Base-by-base conservation (phyloP, 2,797 vertebrate species). In the Siniperca undulata region DNA sequence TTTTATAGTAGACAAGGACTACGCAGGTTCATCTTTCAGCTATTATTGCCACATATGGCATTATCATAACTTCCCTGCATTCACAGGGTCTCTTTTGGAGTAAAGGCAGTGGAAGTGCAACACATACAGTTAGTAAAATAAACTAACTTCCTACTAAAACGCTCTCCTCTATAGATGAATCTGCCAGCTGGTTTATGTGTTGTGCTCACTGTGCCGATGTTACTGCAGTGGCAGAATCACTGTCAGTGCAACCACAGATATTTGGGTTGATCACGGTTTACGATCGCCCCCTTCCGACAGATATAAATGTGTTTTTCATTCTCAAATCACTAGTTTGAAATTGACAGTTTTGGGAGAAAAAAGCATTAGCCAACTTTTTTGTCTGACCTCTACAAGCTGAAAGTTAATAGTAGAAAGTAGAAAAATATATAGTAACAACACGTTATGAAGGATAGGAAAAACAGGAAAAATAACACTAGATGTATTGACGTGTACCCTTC, bases 21-120 rank as follows among this genome's bases (percentile, higher is more conserved):
- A 64, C 14, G 52, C 44, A 65, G 27, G 76, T 70, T 62, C 66
- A 68, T 72, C 55, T 61, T 65, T 74, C 46, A 81, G 50, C 6
- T 50, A 74, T 83, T 68, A 76, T 71, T 55, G 61, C 40, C 40
- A 80, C 38, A 61, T 59, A 79, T 65, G 30, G 60, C 34, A 58
- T 80, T 52, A 66, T 50, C 27, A 65, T 56, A 78, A 70, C 60
- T 78, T 70, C 19, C 40, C 66, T 34, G 30, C 36, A 36, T 56
- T 61, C 67, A 68, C 64, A 70, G 22, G 19, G 17, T 60, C 53
- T 70, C 38, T 42, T 24, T 30, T 24, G 11, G 27, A 46, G 48
- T 61, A 42, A 61, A 52, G 12, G n/a, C 20, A 12, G 20, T 36
- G 2, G 11, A 56, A 59, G 34, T 19, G 30, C 9, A 70, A 64